Evolutionary conservation across 2,113 vertebrate genomes (phyloP), one percentile per base, ranked within the genome.

Genomic region (Orthochromis indermauri): DNA sequence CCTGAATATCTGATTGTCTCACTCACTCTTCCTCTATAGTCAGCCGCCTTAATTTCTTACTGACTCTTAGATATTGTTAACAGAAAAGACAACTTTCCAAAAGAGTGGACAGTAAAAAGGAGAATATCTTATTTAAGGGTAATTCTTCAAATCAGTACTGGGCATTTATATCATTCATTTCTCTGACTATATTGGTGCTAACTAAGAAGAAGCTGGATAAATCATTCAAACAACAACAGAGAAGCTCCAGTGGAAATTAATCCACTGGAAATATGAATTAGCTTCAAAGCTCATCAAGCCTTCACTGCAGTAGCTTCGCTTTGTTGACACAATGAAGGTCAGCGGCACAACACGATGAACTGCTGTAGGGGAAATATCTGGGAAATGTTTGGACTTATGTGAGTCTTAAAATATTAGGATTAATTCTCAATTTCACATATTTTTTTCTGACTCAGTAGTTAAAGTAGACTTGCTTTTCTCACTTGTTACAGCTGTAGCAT

Each of bases 1-100:
- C 90, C 87, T 76, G 84, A 81, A 89, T 92, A 76, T 12, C 8
- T 89, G 85, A 86, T 57, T 92, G 80, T 83, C 54, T 78, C 28
- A 57, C 57, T 89, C 78, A 83, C 37, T 83, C 85, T 89, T 61
- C 76, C 51, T 80, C 37, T 11, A 31, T 28, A 35, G 33, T 90
- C 51, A 1, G 21, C n/a, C 26, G 71, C 88, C 55, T 37, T 83
- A 66, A 49, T 89, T 54, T 89, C 42, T 85, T 42, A 79, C 26
- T 80, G 49, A 51, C 84, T 86, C 19, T 91, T 88, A 82, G n/a
- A 78, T 24, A n/a, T 28, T 5, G 26, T 63, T 86, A 31, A 80
- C 84, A 89, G 59, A 63, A 37, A 90, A 83, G 79, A 24, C 63
- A 61, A 82, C 37, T 66, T 68, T n/a, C 45, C 73, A 81, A 81